Conservation (phyloP, 1,140 invertebrate species). For the Phymorhynchus buccinoides region DNA sequence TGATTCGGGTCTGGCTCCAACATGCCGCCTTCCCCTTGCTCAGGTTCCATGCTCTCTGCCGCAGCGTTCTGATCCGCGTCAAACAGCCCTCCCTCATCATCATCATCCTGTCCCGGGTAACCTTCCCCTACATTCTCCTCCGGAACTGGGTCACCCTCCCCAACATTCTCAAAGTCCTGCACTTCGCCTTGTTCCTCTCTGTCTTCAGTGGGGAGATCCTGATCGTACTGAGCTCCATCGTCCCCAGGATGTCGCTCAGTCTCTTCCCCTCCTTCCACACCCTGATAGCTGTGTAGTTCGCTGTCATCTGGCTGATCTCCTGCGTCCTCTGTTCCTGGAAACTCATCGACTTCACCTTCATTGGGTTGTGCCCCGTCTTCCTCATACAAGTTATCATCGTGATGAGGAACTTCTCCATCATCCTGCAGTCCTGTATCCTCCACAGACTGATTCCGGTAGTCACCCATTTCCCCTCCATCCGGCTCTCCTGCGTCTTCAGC, state of each 20-base stretch:
- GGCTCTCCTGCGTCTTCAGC: not conserved
- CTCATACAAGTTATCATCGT: too few species aligned
- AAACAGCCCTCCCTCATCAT: constrained; percentile 39
- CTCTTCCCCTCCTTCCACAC: too few species aligned
- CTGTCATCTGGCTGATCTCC: not conserved
- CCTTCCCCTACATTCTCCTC: not conserved
- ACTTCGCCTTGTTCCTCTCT: too few species aligned
- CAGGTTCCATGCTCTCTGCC: not conserved
- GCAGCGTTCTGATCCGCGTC: not conserved
- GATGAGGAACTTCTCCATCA: too few species aligned
- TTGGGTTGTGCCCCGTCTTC: not conserved
- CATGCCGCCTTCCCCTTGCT: not conserved
- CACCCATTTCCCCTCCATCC: not conserved
- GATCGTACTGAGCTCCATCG: too few species aligned
- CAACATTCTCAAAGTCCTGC: too few species aligned
- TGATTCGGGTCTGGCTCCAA: too few species aligned
- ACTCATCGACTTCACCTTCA: not conserved
- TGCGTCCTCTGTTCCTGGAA: not conserved
- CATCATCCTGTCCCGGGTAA: constrained; percentile 42
- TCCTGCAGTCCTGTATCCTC: too few species aligned
- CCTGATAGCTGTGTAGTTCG: too few species aligned
- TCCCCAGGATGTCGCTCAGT: too few species aligned
- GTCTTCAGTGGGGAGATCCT: too few species aligned
- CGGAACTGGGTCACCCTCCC: constrained; percentile 21
- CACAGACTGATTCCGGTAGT: too few species aligned